A percentile compares a stretch with the other conserved stretches of the same genome.
These are phyloP conservation scores for Lateolabrax maculatus DNA, from an alignment of 2,797 vertebrate genomes.

Conservation along the genomic window DNA sequence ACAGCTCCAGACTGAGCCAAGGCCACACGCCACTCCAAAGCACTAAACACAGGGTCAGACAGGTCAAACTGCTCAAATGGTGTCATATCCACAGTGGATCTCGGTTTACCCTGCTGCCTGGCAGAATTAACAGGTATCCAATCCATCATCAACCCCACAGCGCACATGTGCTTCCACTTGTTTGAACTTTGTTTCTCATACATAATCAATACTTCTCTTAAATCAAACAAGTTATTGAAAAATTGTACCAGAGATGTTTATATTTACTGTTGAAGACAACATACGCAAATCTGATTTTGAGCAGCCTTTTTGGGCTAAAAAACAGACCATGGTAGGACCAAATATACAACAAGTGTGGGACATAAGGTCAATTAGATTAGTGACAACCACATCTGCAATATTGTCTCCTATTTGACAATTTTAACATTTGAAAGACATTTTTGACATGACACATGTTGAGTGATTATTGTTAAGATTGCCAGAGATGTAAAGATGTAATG, in stretches of 20 bases:
- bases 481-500: constrained; percentile 21
- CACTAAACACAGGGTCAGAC: constrained; percentile 67
- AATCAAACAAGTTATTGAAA: neutral
- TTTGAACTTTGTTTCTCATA: neutral
- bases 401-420: neutral
- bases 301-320: neutral
- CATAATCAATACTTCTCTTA: neutral
- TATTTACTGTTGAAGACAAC: neutral
- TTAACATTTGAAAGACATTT: neutral
- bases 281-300: neutral
- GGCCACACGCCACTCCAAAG: constrained; percentile 52
- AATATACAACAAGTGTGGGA: neutral
- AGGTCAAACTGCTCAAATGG: constrained; percentile 77
- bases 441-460: neutral
- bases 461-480: neutral
- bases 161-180: neutral
- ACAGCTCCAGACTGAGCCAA: constrained; percentile 68
- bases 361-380: neutral
- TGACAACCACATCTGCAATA: neutral
- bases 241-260: neutral
- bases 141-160: neutral
- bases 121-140: constrained; percentile 51
- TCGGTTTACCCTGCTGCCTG: constrained; percentile 48
- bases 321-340: neutral
- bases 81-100: constrained; percentile 58